phyloP scores from a whole-genome alignment of 2,888 invertebrate species.

The Synanthedon formicaeformis region DNA sequence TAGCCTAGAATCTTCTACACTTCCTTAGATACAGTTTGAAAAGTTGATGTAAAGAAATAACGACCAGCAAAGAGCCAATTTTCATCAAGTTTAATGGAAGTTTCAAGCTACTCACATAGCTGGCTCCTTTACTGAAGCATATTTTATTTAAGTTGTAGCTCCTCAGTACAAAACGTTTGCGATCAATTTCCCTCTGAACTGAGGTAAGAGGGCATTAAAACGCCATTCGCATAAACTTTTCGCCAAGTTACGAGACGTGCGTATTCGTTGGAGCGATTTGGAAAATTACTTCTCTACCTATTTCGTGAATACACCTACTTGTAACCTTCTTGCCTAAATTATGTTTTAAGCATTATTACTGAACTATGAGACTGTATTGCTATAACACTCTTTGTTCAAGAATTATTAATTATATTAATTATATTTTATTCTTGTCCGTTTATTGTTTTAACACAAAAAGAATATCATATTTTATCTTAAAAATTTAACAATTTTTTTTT shows the following conservation, averaged over 20 bases:
- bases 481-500: no score
- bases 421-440: no score
- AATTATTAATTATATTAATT: no score
- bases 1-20: background rate
- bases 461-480: no score
- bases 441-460: no score
- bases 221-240: constrained; percentile 37
- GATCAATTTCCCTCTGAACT: constrained; percentile 32
- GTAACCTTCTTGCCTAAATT: no score
- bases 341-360: no score
- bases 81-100: background rate
- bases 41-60: background rate
- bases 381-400: no score
- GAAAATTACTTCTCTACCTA: constrained; percentile 37
- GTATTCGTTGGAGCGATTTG: constrained; percentile 44
- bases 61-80: background rate
- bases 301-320: no score
- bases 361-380: no score
- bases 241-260: constrained; percentile 29
- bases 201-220: constrained; percentile 30
- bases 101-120: background rate
- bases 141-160: background rate
- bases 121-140: background rate
- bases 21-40: background rate
- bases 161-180: constrained; percentile 15